These are phyloP conservation scores for Temnothorax longispinosus DNA, from an alignment of 1,140 invertebrate genomes.

Conservation along the genomic window DNA sequence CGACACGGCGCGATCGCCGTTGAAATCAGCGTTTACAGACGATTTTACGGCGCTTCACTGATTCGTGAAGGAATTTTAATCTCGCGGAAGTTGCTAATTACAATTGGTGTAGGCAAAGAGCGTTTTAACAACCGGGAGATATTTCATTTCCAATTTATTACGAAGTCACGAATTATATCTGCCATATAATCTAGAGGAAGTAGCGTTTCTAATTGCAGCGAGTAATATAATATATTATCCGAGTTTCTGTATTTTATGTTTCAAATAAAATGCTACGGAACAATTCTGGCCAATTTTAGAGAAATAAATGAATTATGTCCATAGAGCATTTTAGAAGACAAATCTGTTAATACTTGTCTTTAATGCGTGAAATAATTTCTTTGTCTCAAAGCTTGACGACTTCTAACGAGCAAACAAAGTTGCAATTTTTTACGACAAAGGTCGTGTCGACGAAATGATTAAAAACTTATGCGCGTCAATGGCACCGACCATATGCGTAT, in stretches of 20 bases:
- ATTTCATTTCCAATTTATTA: slow-evolving; percentile 39
- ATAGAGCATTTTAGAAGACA: neutral
- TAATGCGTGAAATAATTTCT: neutral
- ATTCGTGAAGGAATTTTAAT: slow-evolving; percentile 67
- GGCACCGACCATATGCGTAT: slow-evolving; percentile 4
- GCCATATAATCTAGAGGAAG: neutral
- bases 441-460: slow-evolving; percentile 15
- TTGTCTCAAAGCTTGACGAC: neutral
- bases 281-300: neutral
- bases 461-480: slow-evolving; percentile 58
- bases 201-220: neutral
- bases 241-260: neutral
- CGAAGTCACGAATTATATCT: neutral
- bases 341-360: slow-evolving; percentile 5
- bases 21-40: slow-evolving; percentile 57
- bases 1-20: slow-evolving; percentile 51
- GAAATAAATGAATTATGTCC: neutral
- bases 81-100: slow-evolving; percentile 35
- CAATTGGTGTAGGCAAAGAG: neutral
- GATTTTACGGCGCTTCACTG: slow-evolving; percentile 59
- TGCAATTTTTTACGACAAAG: slow-evolving; percentile 22
- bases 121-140: slow-evolving; percentile 1
- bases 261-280: neutral
- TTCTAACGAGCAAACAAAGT: neutral
- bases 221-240: neutral